phyloP scores from a whole-genome alignment of 2,888 invertebrate species.

The Cylindroiulus punctatus region DNA sequence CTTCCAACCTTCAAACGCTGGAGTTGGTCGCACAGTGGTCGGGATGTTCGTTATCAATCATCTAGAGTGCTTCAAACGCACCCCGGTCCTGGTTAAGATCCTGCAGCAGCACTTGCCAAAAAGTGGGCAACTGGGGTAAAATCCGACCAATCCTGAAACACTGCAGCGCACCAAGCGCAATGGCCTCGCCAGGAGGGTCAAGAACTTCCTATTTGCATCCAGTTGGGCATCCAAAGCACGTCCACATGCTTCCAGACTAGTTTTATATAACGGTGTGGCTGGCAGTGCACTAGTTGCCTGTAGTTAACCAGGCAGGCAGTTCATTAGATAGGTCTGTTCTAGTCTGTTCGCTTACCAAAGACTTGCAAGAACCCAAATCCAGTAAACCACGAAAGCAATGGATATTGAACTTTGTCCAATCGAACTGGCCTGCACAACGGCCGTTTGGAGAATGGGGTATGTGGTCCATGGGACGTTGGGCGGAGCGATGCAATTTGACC shows the following conservation, averaged over 20 bases:
- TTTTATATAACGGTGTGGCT: neutral
- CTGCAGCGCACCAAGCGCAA: neutral
- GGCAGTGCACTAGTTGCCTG: neutral
- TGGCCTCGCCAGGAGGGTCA: neutral
- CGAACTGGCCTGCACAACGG: neutral
- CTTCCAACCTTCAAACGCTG: neutral
- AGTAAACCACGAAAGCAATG: neutral
- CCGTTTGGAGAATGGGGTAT: neutral
- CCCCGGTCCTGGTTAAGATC: neutral
- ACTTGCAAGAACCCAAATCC: neutral
- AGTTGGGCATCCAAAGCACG: conserved; percentile 5
- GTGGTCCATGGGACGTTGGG: neutral
- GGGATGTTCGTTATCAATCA: neutral
- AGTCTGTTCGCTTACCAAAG: neutral
- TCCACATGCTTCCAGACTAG: neutral
- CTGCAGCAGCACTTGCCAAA: neutral
- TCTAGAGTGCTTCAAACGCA: neutral
- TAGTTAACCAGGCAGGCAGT: neutral
- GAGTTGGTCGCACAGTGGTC: neutral
- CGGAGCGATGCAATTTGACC: neutral
- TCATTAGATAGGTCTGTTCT: neutral
- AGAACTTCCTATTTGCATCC: conserved; percentile 19
- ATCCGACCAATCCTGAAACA: neutral
- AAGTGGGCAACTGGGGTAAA: neutral
- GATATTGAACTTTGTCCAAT: neutral